These are phyloP conservation scores for Sylvia borin DNA, from an alignment of 2,797 vertebrate species.

Conservation along the genomic window DNA sequence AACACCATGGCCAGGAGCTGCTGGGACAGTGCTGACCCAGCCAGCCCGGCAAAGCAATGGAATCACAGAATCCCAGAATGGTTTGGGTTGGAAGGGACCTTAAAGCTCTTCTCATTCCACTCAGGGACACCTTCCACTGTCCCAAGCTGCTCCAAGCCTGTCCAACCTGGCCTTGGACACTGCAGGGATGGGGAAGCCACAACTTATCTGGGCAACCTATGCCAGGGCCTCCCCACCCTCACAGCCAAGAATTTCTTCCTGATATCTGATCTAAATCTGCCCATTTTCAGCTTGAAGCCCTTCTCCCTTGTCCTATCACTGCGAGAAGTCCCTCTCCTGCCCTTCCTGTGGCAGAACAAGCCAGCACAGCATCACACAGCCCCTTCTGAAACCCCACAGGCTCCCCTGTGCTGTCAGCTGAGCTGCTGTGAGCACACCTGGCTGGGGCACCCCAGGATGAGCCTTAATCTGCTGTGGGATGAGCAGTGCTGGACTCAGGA, in stretches of 20 bases:
- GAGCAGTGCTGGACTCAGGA: not conserved
- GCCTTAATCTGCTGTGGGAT: not conserved
- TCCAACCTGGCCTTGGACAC: not conserved
- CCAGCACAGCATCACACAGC: not conserved
- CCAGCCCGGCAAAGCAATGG: not conserved
- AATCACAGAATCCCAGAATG: not conserved
- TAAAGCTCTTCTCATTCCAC: not conserved
- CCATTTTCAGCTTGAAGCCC: not conserved
- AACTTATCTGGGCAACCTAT: not conserved
- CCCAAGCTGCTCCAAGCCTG: not conserved
- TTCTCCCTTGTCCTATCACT: not conserved
- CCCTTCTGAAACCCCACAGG: accelerated
- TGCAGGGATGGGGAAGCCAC: not conserved
- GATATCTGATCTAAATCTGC: not conserved
- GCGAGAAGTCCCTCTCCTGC: not conserved
- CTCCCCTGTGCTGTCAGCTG: not conserved
- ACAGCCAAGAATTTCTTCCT: not conserved
- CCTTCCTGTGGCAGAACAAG: not conserved
- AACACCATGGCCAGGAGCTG: not conserved
- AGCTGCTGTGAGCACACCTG: not conserved
- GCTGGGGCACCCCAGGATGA: not conserved
- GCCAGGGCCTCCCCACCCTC: not conserved
- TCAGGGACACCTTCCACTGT: not conserved
- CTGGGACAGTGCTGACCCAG: not conserved
- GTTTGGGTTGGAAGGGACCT: not conserved